phyloP scores from a whole-genome alignment of 2,888 invertebrate genomes.

The Microplitis deprimator region DNA sequence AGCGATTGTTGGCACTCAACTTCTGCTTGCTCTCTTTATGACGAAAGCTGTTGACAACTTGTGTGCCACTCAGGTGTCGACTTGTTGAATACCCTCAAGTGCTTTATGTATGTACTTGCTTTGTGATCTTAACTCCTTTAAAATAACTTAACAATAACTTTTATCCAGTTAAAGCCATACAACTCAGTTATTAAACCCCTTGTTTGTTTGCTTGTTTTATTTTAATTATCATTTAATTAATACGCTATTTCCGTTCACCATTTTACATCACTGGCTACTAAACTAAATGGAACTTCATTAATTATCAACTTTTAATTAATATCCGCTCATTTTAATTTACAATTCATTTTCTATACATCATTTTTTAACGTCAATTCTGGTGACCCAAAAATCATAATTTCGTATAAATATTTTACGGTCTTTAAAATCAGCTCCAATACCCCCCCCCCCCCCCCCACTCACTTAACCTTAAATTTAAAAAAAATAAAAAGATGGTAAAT shows the following conservation, averaged over 20 bases:
- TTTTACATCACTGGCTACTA: too few species aligned
- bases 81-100: slow-evolving; percentile 29
- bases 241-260: too few species aligned
- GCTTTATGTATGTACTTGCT: not conserved
- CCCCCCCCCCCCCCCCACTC: too few species aligned
- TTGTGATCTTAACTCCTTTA: not conserved
- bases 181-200: not conserved
- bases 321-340: not conserved
- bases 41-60: slow-evolving; percentile 17
- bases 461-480: too few species aligned
- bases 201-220: not conserved
- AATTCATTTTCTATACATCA: not conserved
- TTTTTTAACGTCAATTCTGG: too few species aligned
- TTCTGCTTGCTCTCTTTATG: slow-evolving; percentile 14
- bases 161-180: not conserved
- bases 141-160: not conserved
- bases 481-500: too few species aligned
- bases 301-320: not conserved
- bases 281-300: not conserved
- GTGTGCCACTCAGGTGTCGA: slow-evolving; percentile 19
- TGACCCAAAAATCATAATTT: too few species aligned
- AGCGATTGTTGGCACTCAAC: slow-evolving; percentile 14
- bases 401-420: too few species aligned
- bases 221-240: not conserved
- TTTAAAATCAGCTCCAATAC: too few species aligned